phyloP scores from a whole-genome alignment of 2,888 invertebrate genomes.

The Dynastes grantii region DNA sequence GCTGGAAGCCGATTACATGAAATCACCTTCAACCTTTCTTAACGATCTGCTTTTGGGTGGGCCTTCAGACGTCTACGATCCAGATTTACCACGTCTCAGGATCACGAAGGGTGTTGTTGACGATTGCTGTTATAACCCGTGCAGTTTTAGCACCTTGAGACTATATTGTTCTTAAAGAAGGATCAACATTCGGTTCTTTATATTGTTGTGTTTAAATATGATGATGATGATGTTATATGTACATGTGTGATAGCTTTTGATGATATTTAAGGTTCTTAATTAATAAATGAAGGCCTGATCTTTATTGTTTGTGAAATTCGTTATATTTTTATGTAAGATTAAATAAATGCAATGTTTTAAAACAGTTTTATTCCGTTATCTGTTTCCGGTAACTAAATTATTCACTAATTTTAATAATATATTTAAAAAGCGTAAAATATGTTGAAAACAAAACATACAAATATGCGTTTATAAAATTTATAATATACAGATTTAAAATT shows the following conservation, averaged over 20 bases:
- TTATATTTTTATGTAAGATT: no score
- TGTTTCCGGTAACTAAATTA: no score
- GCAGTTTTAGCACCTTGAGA: conserved; percentile 5
- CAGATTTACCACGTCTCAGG: conserved; percentile 23
- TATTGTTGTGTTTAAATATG: not conserved
- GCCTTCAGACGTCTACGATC: not conserved
- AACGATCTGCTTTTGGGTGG: not conserved
- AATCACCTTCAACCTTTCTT: not conserved
- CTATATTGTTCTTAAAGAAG: conserved; percentile 22
- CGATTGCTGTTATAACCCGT: conserved; percentile 31
- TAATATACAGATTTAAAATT: no score
- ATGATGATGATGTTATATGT: not conserved
- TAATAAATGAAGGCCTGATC: not conserved
- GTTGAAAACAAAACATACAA: no score
- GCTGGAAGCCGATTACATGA: not conserved
- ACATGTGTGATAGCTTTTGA: not conserved
- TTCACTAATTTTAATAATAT: no score
- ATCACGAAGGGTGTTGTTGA: conserved; percentile 33
- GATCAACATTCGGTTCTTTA: not conserved
- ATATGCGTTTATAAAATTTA: no score
- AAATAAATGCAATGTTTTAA: no score
- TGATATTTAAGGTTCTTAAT: no score
- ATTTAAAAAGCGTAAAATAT: no score
- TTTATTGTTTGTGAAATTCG: no score
- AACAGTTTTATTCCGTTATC: no score